Base-by-base conservation (phyloP, 1,140 invertebrate species). In the Magallana gigas region DNA sequence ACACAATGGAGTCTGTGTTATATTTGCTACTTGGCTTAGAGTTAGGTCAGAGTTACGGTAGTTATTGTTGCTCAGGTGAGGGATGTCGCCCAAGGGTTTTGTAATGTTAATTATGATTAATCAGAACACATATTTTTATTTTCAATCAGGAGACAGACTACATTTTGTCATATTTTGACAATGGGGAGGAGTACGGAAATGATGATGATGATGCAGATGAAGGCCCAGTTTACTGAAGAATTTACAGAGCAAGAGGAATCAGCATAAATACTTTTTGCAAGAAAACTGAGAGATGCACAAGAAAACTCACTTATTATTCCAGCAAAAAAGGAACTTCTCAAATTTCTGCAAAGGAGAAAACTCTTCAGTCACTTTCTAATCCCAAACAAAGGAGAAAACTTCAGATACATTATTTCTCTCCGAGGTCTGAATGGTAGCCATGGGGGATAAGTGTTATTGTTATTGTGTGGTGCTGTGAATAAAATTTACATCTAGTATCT, bases 161-260 rank as follows among this genome's bases (percentile, higher is more conserved):
- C 85, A 92, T 94, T 81, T 82, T 92, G 82, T 91, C 86, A 36
- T 95, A 95, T 85, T 95, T 95, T 91, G 94, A 95, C 87, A 95
- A 95, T 92, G 94, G 94, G n/a, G 94, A 95, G 84, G 92, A 87
- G 18, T 93, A 94, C 90, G 93, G 91, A 9, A 92, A 92, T 88
- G 93, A 93, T 83, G 92, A 94, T 88, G 94, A 94, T 84, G 94
- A 94, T 88, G 93, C 90, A 84, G 94, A 94, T 91, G 94, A 94
- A 60, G 93, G 92, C 11, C 92, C 92, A 57, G 89, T 91, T 7
- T 94, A 94, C 85, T 93, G 90, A 92, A 23, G 68, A 29, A 36
- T 12, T 62, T 62, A 62, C 60, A 14, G 12, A 48, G 36, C 5
- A 5, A 48, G 36, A 48, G 36, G 36, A 48, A 48, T 48, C 36